Evolutionary conservation across 2,797 vertebrate genomes (phyloP).

Genomic region (Alca torda): DNA sequence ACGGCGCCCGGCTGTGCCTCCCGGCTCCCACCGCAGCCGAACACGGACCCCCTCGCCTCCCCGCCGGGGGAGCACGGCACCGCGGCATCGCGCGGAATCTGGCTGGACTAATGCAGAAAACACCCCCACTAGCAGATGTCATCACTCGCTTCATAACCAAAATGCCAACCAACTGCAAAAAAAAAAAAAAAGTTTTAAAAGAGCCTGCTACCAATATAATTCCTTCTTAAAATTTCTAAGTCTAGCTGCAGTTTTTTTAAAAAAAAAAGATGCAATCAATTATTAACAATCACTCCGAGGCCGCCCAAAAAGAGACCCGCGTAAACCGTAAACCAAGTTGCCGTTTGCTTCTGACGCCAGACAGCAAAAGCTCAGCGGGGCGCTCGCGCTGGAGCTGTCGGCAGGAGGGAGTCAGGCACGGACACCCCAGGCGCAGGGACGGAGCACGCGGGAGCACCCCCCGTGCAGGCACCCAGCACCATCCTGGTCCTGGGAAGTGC

Average conservation of each 20-base stretch:
- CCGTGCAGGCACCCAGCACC: not conserved
- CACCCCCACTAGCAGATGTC: not conserved
- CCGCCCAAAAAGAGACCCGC: not conserved
- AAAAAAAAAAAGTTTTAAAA: not conserved
- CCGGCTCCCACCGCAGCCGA: not conserved
- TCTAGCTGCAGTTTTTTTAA: not conserved
- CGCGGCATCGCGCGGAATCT: fast-evolving
- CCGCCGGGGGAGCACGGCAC: not conserved
- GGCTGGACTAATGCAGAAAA: not conserved
- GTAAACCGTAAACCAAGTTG: fast-evolving
- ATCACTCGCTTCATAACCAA: not conserved
- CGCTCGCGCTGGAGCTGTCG: fast-evolving
- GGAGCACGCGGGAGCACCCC: not conserved
- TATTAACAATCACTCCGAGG: not conserved
- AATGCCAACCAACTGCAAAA: not conserved
- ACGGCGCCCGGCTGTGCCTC: not conserved
- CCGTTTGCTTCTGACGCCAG: not conserved
- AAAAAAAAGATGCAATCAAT: not conserved
- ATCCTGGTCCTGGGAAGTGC: not conserved
- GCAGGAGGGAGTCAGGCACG: not conserved
- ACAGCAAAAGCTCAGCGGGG: not conserved
- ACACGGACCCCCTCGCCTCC: not conserved
- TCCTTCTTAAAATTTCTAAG: not conserved
- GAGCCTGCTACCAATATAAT: not conserved
- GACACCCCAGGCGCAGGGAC: fast-evolving